A percentile compares a stretch with the other conserved stretches of the same genome.
Evolutionary conservation across 1,140 invertebrate genomes (phyloP).

Genomic region (Trichogramma pretiosum): DNA sequence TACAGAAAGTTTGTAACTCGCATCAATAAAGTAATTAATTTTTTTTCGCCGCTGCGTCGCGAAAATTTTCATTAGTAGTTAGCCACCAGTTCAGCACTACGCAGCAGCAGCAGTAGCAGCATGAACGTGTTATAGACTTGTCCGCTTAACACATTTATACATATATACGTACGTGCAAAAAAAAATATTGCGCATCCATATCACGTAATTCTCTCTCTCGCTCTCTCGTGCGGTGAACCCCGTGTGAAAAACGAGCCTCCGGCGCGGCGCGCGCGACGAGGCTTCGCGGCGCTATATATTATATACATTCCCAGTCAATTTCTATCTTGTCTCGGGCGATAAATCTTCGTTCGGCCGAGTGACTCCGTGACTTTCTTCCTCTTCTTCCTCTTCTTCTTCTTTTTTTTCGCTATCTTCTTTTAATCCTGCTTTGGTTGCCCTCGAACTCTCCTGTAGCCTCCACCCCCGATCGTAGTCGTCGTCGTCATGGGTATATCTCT

Average conservation of each 20-base stretch:
- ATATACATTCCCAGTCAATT: neutral
- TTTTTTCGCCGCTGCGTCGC: too few species aligned
- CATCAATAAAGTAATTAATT: conserved; percentile 46
- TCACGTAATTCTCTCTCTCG: conserved; percentile 40
- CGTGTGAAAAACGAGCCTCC: conserved; percentile 24
- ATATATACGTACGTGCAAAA: too few species aligned
- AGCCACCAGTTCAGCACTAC: conserved; percentile 18
- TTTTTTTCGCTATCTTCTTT: conserved; percentile 4
- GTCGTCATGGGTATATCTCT: too few species aligned
- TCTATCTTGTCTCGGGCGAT: conserved; percentile 18
- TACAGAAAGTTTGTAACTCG: too few species aligned
- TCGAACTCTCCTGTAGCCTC: too few species aligned
- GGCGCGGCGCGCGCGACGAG: neutral
- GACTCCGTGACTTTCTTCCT: conserved; percentile 5
- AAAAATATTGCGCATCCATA: conserved; percentile 34
- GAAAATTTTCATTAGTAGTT: conserved; percentile 41
- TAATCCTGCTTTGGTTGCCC: too few species aligned
- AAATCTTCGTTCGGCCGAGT: conserved; percentile 22
- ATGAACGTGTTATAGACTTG: too few species aligned
- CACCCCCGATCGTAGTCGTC: too few species aligned
- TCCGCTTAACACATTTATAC: too few species aligned
- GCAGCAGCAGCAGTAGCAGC: too few species aligned
- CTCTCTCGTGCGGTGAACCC: conserved; percentile 24
- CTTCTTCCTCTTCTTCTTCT: conserved; percentile 1
- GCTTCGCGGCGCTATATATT: neutral